Evolutionary conservation across 2,797 vertebrate species (phyloP).

Genomic region (Oreortyx pictus): DNA sequence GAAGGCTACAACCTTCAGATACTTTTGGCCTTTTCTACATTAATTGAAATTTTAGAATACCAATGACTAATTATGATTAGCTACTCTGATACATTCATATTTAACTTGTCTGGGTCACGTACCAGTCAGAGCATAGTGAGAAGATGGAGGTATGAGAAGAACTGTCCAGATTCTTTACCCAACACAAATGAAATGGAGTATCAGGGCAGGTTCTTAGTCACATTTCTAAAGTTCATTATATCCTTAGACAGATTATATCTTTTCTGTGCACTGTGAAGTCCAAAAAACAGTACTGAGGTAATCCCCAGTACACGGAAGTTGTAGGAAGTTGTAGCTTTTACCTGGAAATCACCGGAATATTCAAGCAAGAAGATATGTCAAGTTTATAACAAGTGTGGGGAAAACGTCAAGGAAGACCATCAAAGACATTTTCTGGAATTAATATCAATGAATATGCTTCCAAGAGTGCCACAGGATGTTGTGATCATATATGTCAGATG

Average conservation of each 20-base stretch:
- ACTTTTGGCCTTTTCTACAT: neutral
- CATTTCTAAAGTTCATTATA: neutral
- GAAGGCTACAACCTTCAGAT: neutral
- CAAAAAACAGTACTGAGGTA: neutral
- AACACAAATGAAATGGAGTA: neutral
- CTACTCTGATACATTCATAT: neutral
- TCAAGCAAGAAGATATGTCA: neutral
- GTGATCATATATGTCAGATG: neutral
- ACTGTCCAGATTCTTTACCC: neutral
- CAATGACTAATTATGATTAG: neutral
- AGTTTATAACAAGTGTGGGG: neutral
- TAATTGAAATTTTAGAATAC: neutral
- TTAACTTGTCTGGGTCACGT: neutral
- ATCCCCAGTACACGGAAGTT: neutral
- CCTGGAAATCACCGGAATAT: neutral
- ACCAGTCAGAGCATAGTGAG: neutral
- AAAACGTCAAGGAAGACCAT: neutral
- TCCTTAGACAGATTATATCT: neutral
- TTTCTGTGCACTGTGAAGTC: neutral
- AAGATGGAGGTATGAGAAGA: neutral
- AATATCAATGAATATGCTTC: neutral
- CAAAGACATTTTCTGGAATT: neutral
- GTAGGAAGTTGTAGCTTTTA: neutral
- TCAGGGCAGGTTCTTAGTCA: neutral
- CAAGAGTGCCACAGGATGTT: neutral